These are phyloP conservation scores for Stichopus horrens DNA, from an alignment of 53 echinoderm and acorn worm genomes.

Conservation along the genomic window DNA sequence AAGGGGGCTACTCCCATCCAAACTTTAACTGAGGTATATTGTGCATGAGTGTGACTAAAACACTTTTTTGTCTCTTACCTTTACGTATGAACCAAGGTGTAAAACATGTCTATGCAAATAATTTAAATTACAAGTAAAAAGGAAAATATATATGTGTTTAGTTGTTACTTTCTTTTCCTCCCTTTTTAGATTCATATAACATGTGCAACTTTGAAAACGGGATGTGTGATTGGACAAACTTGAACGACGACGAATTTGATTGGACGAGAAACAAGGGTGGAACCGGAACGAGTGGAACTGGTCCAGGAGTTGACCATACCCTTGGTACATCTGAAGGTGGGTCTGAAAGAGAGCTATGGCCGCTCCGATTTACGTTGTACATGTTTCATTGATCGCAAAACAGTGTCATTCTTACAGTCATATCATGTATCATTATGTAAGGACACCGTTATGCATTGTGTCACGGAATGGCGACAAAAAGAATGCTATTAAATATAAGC, in stretches of 20 bases:
- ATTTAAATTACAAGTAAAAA: neutral
- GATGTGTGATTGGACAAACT: slow-evolving; percentile 66
- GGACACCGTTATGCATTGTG: no score
- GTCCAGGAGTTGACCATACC: slow-evolving; percentile 74
- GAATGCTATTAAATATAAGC: no score
- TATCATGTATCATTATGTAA: no score
- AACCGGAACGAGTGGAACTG: slow-evolving; percentile 64
- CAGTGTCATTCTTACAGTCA: no score
- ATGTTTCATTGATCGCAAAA: no score
- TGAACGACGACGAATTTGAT: slow-evolving; percentile 70
- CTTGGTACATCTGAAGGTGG: slow-evolving; percentile 52
- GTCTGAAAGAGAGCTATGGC: neutral
- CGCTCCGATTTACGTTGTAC: no score
- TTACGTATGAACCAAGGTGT: no score
- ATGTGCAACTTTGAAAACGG: slow-evolving; percentile 75
- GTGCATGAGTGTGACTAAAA: neutral
- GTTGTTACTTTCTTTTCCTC: neutral
- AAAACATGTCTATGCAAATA: no score
- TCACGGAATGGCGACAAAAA: no score
- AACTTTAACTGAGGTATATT: no score
- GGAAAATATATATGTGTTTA: neutral
- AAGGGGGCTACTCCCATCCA: neutral
- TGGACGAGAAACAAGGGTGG: slow-evolving; percentile 68
- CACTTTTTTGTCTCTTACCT: no score
- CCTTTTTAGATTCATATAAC: slow-evolving; percentile 55